phyloP scores from a whole-genome alignment of 2,888 invertebrate species.

The Ectemnius cavifrons region DNA sequence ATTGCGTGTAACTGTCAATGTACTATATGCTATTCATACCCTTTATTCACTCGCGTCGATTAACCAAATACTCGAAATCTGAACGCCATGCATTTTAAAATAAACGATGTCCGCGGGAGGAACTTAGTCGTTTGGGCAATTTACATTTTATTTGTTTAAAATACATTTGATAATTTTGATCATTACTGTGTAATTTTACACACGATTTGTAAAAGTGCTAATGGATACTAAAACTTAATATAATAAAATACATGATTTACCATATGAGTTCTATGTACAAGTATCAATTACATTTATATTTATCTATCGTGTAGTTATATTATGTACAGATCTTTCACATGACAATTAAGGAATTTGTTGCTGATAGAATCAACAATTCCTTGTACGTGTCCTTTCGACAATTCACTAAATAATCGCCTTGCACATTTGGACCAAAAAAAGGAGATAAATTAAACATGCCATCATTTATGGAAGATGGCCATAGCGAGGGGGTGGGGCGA shows the following conservation, averaged over 20 bases:
- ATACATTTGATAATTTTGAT: constrained; percentile 47
- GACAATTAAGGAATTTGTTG: background rate
- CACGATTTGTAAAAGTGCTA: constrained; percentile 46
- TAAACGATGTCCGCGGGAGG: constrained; percentile 20
- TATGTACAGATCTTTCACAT: constrained; percentile 46
- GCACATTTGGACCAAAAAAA: too few species aligned
- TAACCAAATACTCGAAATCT: too few species aligned
- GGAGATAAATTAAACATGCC: too few species aligned
- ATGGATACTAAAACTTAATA: constrained; percentile 37
- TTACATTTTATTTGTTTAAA: constrained; percentile 50
- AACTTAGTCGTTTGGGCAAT: constrained; percentile 50
- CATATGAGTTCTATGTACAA: constrained; percentile 46
- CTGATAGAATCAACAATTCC: background rate
- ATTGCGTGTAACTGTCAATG: constrained; percentile 18
- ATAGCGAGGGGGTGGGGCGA: too few species aligned
- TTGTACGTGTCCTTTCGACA: background rate
- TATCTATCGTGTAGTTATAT: constrained; percentile 21
- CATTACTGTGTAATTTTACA: constrained; percentile 43
- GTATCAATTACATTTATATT: constrained; percentile 9
- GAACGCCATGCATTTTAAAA: too few species aligned
- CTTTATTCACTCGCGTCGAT: too few species aligned
- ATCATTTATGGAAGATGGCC: too few species aligned
- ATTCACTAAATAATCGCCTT: too few species aligned
- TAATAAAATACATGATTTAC: constrained; percentile 47
- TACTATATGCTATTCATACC: constrained; percentile 13